Evolutionary conservation across 2,888 invertebrate species (phyloP).

Genomic region (Pandemis heparana): DNA sequence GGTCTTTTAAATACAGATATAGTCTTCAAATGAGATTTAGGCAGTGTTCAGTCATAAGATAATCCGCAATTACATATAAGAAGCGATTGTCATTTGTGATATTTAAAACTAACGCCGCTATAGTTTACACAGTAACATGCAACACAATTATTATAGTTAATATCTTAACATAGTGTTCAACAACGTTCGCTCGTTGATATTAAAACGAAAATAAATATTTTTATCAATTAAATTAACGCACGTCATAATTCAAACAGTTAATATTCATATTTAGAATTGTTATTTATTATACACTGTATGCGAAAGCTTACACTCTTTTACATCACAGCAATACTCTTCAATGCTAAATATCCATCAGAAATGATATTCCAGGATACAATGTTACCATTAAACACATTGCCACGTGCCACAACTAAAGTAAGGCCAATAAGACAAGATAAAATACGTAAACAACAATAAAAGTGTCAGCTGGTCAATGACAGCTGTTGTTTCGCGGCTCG

Average conservation of each 20-base stretch:
- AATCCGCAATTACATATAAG: background rate
- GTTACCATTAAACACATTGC: slow-evolving; percentile 11
- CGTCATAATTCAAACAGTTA: background rate
- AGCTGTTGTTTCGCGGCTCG: too few species aligned
- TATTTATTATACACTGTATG: background rate
- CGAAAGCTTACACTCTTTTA: background rate
- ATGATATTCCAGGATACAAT: background rate
- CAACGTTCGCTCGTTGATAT: background rate
- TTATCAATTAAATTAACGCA: background rate
- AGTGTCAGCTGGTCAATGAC: background rate
- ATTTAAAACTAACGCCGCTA: background rate
- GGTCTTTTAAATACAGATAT: background rate
- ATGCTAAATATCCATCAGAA: background rate
- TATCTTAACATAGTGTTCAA: background rate
- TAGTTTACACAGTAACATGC: background rate
- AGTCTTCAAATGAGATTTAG: slow-evolving; percentile 11
- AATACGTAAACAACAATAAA: too few species aligned
- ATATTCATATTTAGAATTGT: background rate
- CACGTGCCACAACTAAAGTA: background rate
- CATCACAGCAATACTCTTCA: background rate
- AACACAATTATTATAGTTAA: background rate
- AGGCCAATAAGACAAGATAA: background rate
- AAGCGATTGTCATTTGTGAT: background rate
- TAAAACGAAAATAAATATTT: slow-evolving; percentile 1
- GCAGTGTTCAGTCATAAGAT: slow-evolving; percentile 10